phyloP scores from a whole-genome alignment of 2,797 vertebrate genomes.

The Garrulus glandarius region DNA sequence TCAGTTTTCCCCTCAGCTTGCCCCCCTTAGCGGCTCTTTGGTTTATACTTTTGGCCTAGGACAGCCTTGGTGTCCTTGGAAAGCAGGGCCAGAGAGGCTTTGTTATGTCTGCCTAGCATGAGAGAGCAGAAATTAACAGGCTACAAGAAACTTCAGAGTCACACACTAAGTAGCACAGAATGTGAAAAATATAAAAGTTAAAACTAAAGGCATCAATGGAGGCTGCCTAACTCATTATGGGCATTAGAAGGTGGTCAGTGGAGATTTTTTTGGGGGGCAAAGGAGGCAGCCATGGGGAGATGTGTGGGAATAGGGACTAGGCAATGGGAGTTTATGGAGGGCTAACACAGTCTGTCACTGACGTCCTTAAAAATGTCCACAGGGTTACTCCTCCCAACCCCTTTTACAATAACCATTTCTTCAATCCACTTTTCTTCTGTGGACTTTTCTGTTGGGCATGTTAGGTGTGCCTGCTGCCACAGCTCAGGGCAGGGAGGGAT shows the following conservation, averaged over 20 bases:
- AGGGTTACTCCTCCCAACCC: background rate
- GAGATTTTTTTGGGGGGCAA: background rate
- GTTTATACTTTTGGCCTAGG: too few species aligned
- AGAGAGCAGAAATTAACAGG: too few species aligned
- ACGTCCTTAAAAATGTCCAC: background rate
- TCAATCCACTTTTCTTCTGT: background rate
- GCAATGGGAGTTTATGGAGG: background rate
- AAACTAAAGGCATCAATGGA: too few species aligned
- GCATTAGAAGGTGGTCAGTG: background rate
- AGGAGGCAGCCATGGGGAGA: accelerated
- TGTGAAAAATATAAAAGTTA: too few species aligned
- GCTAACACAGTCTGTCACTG: accelerated
- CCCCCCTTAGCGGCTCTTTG: too few species aligned
- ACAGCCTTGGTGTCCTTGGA: too few species aligned
- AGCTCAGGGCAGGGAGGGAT: background rate
- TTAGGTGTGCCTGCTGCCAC: background rate
- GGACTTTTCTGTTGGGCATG: background rate
- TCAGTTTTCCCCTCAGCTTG: too few species aligned
- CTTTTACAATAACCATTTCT: background rate
- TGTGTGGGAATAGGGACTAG: background rate
- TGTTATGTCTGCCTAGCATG: too few species aligned
- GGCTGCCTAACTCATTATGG: accelerated
- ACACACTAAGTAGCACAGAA: too few species aligned
- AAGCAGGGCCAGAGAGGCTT: too few species aligned
- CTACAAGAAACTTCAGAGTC: too few species aligned